Conservation (phyloP, 2,888 invertebrate genomes). For the Tipula lateralis region DNA sequence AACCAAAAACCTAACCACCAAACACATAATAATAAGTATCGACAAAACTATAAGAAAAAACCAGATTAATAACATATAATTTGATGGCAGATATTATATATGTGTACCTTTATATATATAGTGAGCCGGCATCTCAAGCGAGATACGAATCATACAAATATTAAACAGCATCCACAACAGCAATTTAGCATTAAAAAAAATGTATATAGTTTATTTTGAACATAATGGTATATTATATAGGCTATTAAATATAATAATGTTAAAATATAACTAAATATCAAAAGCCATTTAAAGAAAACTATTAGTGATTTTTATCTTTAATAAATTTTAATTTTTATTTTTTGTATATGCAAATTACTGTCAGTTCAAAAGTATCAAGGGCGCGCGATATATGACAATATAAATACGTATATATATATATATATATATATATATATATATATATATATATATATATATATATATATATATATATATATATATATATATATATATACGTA, state of each 20-base stretch:
- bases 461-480: too few species aligned
- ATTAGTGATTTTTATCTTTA: neutral
- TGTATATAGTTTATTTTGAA: neutral
- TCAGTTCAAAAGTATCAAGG: neutral
- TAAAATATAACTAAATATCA: neutral
- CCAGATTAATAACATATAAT: neutral
- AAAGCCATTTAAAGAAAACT: neutral
- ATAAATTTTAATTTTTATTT: neutral
- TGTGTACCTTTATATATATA: neutral
- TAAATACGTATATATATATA: neutral
- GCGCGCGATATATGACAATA: neutral
- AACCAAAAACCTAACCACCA: neutral
- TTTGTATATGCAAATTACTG: neutral
- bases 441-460: neutral
- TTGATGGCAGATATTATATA: neutral
- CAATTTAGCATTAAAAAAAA: neutral
- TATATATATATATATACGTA: neutral
- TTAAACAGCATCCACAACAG: neutral
- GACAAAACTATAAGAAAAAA: neutral
- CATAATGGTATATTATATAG: neutral
- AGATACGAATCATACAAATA: neutral
- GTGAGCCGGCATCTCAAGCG: neutral
- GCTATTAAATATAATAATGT: neutral
- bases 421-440: neutral
- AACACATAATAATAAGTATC: neutral